Evolutionary conservation across 2,888 invertebrate genomes (phyloP).

Genomic region (Cheilosia soror): DNA sequence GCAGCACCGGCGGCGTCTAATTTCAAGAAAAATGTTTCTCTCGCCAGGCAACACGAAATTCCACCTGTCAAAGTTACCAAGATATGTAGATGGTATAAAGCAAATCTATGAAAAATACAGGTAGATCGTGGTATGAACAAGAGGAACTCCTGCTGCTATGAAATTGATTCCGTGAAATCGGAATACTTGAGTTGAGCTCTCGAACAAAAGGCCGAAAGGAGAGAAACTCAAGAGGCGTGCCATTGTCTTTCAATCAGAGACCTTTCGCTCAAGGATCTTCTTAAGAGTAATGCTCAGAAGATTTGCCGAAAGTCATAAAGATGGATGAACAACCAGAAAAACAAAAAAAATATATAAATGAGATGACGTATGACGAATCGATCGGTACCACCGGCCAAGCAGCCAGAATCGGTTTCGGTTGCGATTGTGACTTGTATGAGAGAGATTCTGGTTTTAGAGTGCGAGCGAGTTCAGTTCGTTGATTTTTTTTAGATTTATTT

Average conservation of each 20-base stretch:
- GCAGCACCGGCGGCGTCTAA: conserved; percentile 37
- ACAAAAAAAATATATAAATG: conserved; percentile 18
- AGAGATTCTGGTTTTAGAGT: conserved; percentile 40
- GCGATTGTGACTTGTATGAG: conserved; percentile 2
- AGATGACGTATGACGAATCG: conserved; percentile 75
- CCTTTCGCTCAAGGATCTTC: conserved; percentile 70
- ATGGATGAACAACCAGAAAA: conserved; percentile 5
- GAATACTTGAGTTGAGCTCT: conserved; percentile 34
- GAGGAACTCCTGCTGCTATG: conserved; percentile 63
- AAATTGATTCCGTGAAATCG: conserved; percentile 71
- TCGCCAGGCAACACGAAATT: conserved; percentile 44
- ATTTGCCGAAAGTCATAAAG: conserved; percentile 63
- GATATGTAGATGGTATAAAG: conserved; percentile 25
- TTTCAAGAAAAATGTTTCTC: conserved; percentile 46
- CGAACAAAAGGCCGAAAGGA: conserved; percentile 59
- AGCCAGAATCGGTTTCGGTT: conserved; percentile 40
- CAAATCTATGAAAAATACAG: conserved; percentile 42
- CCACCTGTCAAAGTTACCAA: conserved; percentile 65
- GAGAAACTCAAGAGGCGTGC: conserved; percentile 75
- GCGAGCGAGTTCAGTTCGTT: conserved; percentile 9
- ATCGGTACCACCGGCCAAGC: conserved; percentile 63
- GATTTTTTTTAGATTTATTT: conserved; percentile 7
- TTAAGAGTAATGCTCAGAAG: conserved; percentile 32
- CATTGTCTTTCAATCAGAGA: conserved; percentile 73
- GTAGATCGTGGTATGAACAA: conserved; percentile 43